These are phyloP conservation scores for Sphyrna mokarran DNA, from an alignment of 2,113 vertebrate genomes.

Conservation along the genomic window DNA sequence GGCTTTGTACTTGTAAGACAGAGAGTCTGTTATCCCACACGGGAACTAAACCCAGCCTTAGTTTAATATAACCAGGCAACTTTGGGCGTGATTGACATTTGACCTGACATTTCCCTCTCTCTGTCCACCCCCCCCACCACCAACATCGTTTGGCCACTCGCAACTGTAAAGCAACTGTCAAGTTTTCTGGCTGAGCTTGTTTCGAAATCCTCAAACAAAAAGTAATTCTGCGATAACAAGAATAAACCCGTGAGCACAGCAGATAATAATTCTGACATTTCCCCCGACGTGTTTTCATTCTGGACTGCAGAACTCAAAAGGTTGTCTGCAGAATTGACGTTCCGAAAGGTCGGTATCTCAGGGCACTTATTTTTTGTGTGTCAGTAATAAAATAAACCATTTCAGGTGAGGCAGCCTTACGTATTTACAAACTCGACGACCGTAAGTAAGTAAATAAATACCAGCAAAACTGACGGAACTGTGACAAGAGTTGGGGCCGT, in stretches of 20 bases:
- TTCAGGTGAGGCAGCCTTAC: too few relatives aligned
- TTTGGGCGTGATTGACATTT: conserved; percentile 18
- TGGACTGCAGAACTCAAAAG: background rate
- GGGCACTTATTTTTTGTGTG: background rate
- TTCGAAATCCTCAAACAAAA: background rate
- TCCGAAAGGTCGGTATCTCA: background rate
- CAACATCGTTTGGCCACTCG: background rate
- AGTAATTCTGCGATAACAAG: background rate
- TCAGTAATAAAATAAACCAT: too few relatives aligned
- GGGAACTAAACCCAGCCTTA: background rate
- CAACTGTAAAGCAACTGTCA: background rate
- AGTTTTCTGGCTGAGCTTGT: background rate
- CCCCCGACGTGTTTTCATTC: background rate
- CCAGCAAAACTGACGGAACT: background rate
- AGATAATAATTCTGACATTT: background rate
- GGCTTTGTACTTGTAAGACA: background rate
- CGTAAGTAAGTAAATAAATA: background rate
- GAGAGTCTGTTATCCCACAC: conserved; percentile 30
- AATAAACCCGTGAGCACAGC: background rate
- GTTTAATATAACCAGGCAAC: background rate
- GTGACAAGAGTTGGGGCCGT: background rate
- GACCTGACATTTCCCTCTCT: background rate
- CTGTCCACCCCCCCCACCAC: too few relatives aligned
- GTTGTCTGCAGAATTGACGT: background rate
- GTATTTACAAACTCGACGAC: background rate